These are phyloP conservation scores for Neomorphus geoffroyi DNA, from an alignment of 2,797 vertebrate species.

Conservation along the genomic window DNA sequence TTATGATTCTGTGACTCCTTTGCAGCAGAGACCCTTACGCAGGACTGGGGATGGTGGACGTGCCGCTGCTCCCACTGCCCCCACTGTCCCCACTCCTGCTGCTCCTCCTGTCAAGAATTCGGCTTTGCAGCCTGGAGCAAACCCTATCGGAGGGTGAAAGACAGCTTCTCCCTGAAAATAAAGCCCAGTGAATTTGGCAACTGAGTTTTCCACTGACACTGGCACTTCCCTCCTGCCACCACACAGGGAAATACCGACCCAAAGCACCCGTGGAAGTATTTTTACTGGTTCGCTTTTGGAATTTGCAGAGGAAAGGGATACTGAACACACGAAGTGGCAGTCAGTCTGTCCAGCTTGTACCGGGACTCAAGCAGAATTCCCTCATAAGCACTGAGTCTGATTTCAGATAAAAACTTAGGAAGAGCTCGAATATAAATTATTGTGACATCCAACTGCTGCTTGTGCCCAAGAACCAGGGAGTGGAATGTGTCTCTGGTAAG, in stretches of 20 bases:
- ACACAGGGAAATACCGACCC: rapidly evolving
- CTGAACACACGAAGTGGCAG: rapidly evolving
- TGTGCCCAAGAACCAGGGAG: background rate
- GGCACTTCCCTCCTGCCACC: background rate
- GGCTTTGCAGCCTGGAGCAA: background rate
- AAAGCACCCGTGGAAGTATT: background rate
- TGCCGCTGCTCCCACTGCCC: no score
- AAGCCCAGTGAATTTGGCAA: background rate
- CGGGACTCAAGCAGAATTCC: background rate
- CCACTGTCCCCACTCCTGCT: no score
- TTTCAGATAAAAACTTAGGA: background rate
- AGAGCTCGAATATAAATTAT: background rate
- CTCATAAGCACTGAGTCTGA: background rate
- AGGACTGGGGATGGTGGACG: no score
- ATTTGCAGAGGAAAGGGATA: background rate
- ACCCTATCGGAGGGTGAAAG: background rate
- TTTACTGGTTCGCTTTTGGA: background rate
- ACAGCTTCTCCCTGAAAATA: background rate
- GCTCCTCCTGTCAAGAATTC: no score
- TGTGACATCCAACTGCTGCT: rapidly evolving
- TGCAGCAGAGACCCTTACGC: no score
- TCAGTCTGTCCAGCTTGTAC: no score
- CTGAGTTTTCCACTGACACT: background rate
- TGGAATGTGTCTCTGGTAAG: background rate
- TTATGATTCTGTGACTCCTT: no score